Evolutionary conservation across 2,113 vertebrate genomes (phyloP).

Genomic region (Proteles cristata): DNA sequence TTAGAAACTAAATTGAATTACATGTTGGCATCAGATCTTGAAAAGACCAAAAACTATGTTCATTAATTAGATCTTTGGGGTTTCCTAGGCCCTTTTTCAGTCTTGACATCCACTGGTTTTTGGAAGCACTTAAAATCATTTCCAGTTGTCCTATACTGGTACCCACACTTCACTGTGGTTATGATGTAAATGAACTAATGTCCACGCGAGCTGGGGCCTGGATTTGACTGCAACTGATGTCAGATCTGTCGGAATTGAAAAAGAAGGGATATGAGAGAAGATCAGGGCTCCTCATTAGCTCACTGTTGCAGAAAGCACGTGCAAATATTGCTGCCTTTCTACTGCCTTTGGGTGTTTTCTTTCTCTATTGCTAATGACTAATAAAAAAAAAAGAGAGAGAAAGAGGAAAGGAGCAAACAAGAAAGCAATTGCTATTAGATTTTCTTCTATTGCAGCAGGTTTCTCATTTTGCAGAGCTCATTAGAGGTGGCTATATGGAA

Average conservation of each 20-base stretch:
- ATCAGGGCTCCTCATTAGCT: constrained; percentile 46
- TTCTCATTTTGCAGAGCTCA: constrained; percentile 88
- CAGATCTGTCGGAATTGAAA: not conserved
- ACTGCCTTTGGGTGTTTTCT: constrained; percentile 84
- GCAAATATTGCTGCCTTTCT: constrained; percentile 74
- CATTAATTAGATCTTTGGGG: constrained; percentile 13
- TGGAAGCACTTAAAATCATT: not conserved
- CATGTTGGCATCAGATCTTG: not conserved
- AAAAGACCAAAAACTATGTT: not conserved
- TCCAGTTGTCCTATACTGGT: not conserved
- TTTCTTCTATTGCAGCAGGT: constrained; percentile 80
- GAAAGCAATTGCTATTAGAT: constrained; percentile 85
- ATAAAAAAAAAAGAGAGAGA: constrained; percentile 77
- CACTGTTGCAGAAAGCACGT: not conserved
- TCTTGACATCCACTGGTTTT: not conserved
- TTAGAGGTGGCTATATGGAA: constrained; percentile 84
- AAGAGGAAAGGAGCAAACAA: not conserved
- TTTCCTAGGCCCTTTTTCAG: not conserved
- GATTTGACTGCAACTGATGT: not conserved
- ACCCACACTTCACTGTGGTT: not conserved
- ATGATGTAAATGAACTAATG: not conserved
- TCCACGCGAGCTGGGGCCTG: not conserved
- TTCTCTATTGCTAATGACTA: constrained; percentile 85
- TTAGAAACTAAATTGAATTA: not conserved
- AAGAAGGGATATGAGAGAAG: not conserved